Evolutionary conservation across 2,797 vertebrate genomes (phyloP), one percentile per base, ranked within the genome.

Genomic region (Hydrophis major): DNA sequence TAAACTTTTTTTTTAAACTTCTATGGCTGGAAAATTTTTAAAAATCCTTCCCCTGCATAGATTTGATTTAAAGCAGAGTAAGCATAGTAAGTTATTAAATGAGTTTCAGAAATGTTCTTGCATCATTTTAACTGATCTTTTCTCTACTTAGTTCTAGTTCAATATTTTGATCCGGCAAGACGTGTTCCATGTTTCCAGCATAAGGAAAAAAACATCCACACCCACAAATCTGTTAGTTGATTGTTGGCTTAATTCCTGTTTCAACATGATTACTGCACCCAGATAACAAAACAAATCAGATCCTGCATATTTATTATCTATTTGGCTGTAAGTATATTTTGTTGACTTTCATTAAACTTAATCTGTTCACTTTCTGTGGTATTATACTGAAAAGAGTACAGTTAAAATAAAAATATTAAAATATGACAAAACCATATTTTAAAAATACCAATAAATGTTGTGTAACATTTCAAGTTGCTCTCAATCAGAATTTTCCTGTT

Each of bases 221-320:
- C 37, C 37, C 69, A 42, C 69, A 78, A 78, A 78, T 78, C 69
- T 78, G 69, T 78, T 42, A 42, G 74, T 78, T 78, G 74, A 47
- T 42, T 78, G 4, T 78, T 78, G 74, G 74, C 74, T 42, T 78
- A 78, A 78, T 78, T 42, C 37, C 37, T 42, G 8, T 42, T 78
- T 78, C 74, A 78, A 78, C 32, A 78, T 42, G 69, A 25, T 92
- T 93, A n/a, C 56, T 87, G 20, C 2, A 87, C 2, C 87, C 11
- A 74, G 83, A 56, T 0, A 13, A 13, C 2, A 89, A 56, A 91
- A 1, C 12, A 69, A 92, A 91, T 3, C 3, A 86, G 32, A 47
- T 2, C 61, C n/a, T 25, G 91, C 90, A 1, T 50, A 78, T 92
- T 92, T 91, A 78, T 93, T 89, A 92, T 1, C 4, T 92, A 42